phyloP scores from a whole-genome alignment of 2,797 vertebrate species.

The Lepus oiostolus region DNA sequence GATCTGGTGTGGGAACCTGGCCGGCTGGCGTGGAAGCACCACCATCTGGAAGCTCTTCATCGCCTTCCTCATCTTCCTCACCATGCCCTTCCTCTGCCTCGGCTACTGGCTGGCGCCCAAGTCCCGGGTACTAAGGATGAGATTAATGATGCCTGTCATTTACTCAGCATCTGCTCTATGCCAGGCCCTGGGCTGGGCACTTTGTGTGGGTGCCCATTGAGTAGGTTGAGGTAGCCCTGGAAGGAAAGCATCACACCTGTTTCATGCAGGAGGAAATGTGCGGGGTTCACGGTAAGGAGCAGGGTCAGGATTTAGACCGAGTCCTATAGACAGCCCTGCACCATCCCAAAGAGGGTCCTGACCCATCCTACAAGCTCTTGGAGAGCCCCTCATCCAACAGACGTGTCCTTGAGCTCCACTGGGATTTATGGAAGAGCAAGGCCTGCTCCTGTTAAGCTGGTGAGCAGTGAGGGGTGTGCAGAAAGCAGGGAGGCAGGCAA shows the following conservation, averaged over 20 bases:
- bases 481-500: background rate
- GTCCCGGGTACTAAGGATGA: conserved; percentile 90
- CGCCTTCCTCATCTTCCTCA: conserved; percentile 93
- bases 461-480: background rate
- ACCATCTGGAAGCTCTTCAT: conserved; percentile 93
- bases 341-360: background rate
- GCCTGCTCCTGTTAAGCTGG: background rate
- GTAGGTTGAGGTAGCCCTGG: background rate
- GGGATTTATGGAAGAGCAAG: background rate
- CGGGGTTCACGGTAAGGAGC: background rate
- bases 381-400: background rate
- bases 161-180: background rate
- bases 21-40: conserved; percentile 93
- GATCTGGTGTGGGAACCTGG: conserved; percentile 94
- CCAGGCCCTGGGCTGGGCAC: background rate
- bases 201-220: background rate
- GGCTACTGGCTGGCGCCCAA: conserved; percentile 95
- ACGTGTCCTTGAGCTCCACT: background rate
- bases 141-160: background rate
- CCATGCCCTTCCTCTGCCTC: conserved; percentile 94
- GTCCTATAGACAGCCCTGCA: background rate
- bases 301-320: background rate
- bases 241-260: background rate
- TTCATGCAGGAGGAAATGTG: background rate
- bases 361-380: background rate